Base-by-base conservation (phyloP, 2,797 vertebrate genomes). In the Oryzias dopingdopingensis region DNA sequence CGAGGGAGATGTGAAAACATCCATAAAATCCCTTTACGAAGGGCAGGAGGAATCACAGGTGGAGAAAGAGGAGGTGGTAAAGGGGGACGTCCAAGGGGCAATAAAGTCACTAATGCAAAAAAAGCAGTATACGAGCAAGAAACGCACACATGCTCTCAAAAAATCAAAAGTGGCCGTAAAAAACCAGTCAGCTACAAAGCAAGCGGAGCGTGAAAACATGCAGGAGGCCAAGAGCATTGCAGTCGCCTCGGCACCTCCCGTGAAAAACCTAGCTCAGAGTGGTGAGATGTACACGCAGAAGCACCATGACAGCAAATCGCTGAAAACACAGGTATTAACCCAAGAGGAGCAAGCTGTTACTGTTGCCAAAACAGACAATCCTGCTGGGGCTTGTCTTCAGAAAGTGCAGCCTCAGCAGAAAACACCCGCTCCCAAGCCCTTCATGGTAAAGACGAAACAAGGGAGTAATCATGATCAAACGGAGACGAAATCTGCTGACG, bases 91-190 rank as follows among this genome's bases (percentile, higher is more conserved):
- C 54, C 92, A 91, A 74, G 92, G 90, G 12, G 75, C 90, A 0
- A 91, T 93, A 83, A 93, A 93, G 81, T 90, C 88, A 56, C 78
- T 93, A 8, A 83, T 93, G 88, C 89, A 91, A 73, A 92, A 84
- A 29, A 94, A 94, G 69, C 89, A 92, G 56, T 87, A 92, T 62
- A 88, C 89, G 15, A 87, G 77, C 67, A 63, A 80, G 5, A 92
- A 89, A 70, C 86, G 80, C 15, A 80, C 71, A 43, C 81, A 91
- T 65, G 67, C 86, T 45, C 63, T 78, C 40, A 93, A 91, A 72
- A 90, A 84, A 74, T 81, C 72, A 51, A 91, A 88, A 79, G 90
- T 58, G 74, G 72, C 80, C 3, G 66, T 84, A 61, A 91, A 89
- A 78, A 89, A 85, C 62, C 85, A 90, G 69, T 86, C 80, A 70